Conservation (phyloP, 2,888 invertebrate species). For the Minunthozetes semirufus region DNA sequence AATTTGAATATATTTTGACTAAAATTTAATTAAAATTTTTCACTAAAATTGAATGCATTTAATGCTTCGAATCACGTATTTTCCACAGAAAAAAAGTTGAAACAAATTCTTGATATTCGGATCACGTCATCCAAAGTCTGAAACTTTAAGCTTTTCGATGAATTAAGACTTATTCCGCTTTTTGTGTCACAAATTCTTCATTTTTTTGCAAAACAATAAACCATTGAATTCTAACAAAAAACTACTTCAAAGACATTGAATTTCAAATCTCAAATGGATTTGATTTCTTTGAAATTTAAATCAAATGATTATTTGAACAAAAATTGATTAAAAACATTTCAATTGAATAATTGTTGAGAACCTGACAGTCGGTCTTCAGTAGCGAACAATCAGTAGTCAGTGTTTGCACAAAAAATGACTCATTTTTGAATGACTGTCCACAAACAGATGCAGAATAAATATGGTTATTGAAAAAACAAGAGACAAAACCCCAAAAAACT, state of each 20-base stretch:
- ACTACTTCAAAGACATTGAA: background rate
- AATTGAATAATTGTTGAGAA: background rate
- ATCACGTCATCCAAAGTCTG: background rate
- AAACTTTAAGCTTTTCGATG: constrained; percentile 1
- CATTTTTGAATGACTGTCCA: background rate
- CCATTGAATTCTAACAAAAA: background rate
- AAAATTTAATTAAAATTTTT: background rate
- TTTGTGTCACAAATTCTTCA: background rate
- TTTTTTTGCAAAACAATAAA: background rate
- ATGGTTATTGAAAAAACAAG: background rate
- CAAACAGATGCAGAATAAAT: background rate
- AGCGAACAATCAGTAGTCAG: too few species aligned
- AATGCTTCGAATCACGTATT: constrained; percentile 14
- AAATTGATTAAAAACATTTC: background rate
- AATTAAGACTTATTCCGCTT: constrained; percentile 1
- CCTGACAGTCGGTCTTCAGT: background rate
- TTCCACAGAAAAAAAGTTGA: background rate
- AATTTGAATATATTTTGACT: background rate
- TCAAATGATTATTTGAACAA: too few species aligned
- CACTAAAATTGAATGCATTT: constrained; percentile 17
- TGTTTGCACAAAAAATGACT: background rate
- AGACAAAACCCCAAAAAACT: background rate
- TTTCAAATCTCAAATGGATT: too few species aligned
- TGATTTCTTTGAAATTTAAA: too few species aligned
- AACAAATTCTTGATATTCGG: background rate